These are phyloP conservation scores for Galerucella pusilla DNA, from an alignment of 2,888 invertebrate species.

Conservation along the genomic window DNA sequence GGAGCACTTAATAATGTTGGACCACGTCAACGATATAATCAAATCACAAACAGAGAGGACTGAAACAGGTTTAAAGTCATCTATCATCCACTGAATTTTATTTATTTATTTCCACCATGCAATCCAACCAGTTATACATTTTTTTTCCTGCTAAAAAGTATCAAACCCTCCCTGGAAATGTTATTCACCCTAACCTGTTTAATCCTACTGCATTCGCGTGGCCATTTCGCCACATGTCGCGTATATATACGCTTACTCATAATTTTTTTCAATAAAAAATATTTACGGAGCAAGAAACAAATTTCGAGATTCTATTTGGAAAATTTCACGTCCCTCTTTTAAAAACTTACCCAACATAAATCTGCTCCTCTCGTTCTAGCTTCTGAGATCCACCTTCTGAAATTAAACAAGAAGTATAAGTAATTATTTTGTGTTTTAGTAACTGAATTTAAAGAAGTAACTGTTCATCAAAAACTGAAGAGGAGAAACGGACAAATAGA, in stretches of 20 bases:
- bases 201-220: not conserved
- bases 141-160: not conserved
- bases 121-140: not conserved
- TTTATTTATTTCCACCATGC: not conserved
- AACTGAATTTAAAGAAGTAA: not conserved
- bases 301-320: no score
- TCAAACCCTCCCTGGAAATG: not conserved
- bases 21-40: slow-evolving; percentile 34
- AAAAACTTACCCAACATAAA: no score
- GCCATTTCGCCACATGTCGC: not conserved
- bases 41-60: not conserved
- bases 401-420: not conserved
- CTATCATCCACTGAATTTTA: no score
- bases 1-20: slow-evolving; percentile 57
- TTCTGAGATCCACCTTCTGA: not conserved
- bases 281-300: no score
- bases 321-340: no score
- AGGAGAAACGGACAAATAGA: slow-evolving; percentile 25
- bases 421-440: not conserved
- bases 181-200: not conserved
- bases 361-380: no score
- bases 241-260: no score
- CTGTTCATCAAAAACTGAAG: not conserved
- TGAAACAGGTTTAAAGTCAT: not conserved
- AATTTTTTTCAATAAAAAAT: no score